Conservation (phyloP, 2,888 invertebrate genomes). For the Archaeoteleia sp. region DNA sequence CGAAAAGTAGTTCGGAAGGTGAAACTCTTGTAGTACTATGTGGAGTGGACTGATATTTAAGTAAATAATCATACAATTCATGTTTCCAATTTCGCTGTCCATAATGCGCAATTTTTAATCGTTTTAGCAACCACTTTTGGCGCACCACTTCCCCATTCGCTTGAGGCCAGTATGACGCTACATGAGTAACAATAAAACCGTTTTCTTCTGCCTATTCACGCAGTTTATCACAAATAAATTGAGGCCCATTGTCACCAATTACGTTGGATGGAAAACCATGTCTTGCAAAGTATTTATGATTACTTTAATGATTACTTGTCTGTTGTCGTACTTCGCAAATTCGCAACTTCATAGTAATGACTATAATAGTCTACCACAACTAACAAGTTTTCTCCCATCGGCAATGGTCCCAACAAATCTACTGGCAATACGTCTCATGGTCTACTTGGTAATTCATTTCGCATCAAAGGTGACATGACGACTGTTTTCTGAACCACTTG, state of each 20-base stretch:
- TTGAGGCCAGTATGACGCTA: slow-evolving; percentile 57
- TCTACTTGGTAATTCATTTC: slow-evolving; percentile 29
- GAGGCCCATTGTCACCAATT: slow-evolving; percentile 53
- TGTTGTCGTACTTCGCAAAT: slow-evolving; percentile 35
- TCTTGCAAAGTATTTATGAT: slow-evolving; percentile 48
- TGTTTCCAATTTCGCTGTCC: slow-evolving; percentile 45
- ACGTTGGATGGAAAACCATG: slow-evolving; percentile 44
- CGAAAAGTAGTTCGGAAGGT: slow-evolving; percentile 17
- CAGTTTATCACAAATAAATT: slow-evolving; percentile 53
- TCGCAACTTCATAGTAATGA: slow-evolving; percentile 44
- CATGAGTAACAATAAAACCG: slow-evolving; percentile 35
- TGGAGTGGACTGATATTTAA: too few species aligned
- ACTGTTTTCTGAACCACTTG: slow-evolving; percentile 41
- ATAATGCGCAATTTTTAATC: slow-evolving; percentile 55
- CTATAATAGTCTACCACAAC: slow-evolving; percentile 53
- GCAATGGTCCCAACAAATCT: slow-evolving; percentile 53
- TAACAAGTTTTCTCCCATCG: slow-evolving; percentile 32
- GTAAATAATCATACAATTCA: slow-evolving; percentile 39
- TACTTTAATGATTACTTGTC: slow-evolving; percentile 22
- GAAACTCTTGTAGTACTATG: too few species aligned
- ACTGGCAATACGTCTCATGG: slow-evolving; percentile 47
- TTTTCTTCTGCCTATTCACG: slow-evolving; percentile 33
- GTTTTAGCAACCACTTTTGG: slow-evolving; percentile 59
- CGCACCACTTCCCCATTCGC: slow-evolving; percentile 57
- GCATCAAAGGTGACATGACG: slow-evolving; percentile 44